These are phyloP conservation scores for Hippocampus abdominalis DNA, from an alignment of 2,113 vertebrate species.

Conservation along the genomic window DNA sequence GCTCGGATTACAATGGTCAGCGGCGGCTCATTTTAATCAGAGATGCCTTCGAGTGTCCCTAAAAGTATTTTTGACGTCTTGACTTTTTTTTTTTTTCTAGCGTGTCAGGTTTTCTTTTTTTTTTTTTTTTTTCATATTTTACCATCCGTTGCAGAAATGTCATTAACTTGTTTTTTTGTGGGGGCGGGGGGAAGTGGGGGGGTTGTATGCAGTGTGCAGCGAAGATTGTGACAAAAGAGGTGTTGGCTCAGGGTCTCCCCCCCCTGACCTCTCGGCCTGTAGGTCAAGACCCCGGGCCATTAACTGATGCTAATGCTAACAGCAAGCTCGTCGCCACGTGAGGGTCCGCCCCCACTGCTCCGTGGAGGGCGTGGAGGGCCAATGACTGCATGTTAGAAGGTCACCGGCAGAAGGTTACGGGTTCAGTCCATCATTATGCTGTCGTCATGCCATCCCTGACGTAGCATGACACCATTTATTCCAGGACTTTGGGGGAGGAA, in stretches of 20 bases:
- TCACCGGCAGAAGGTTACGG: conserved; percentile 56
- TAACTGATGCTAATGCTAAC: conserved; percentile 50
- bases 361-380: conserved; percentile 34
- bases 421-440: conserved; percentile 61
- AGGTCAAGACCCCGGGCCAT: conserved; percentile 38
- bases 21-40: neutral
- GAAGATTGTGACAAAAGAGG: conserved; percentile 20
- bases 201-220: conserved; percentile 12
- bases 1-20: conserved; percentile 41
- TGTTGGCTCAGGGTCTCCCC: conserved; percentile 28
- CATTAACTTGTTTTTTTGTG: too few species aligned
- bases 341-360: conserved; percentile 11
- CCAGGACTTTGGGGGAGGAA: conserved; percentile 44
- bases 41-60: too few species aligned
- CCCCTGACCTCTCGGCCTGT: conserved; percentile 24
- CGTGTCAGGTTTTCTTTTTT: too few species aligned
- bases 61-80: too few species aligned
- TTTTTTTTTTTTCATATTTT: conserved; percentile 16
- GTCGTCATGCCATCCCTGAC: conserved; percentile 17
- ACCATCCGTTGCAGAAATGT: neutral
- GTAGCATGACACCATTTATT: conserved; percentile 52
- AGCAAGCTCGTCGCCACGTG: conserved; percentile 33
- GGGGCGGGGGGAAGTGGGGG: too few species aligned
- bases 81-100: too few species aligned
- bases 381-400: conserved; percentile 40